phyloP scores from a whole-genome alignment of 2,113 vertebrate species.

The Procapra przewalskii region DNA sequence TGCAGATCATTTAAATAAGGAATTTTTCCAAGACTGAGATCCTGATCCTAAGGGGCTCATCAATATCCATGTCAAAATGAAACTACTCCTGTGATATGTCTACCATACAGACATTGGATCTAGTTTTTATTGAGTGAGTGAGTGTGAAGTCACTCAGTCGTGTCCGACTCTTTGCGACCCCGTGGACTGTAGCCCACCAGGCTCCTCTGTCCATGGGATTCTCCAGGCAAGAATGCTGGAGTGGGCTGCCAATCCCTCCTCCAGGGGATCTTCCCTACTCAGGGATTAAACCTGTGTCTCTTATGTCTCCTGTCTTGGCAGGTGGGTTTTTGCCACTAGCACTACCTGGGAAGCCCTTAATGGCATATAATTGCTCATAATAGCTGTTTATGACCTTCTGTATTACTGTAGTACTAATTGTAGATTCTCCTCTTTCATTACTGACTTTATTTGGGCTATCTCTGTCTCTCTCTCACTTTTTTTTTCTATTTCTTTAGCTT shows the following conservation, averaged over 20 bases:
- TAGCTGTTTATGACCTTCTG: background rate
- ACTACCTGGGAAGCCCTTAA: background rate
- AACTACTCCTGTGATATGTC: background rate
- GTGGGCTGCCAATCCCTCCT: background rate
- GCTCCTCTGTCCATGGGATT: background rate
- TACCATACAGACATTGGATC: background rate
- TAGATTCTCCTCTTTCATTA: background rate
- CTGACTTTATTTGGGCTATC: background rate
- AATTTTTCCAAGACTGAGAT: slow-evolving; percentile 22
- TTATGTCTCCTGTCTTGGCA: background rate
- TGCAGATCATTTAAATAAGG: slow-evolving; percentile 42
- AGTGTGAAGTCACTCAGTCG: too few species aligned
- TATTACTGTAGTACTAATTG: background rate
- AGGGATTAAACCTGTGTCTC: background rate
- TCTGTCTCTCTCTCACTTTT: background rate
- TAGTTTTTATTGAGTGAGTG: slow-evolving; percentile 20
- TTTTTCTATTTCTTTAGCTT: background rate
- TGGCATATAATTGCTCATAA: background rate
- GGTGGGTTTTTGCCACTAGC: background rate
- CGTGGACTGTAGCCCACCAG: too few species aligned
- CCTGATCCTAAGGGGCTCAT: slow-evolving; percentile 12
- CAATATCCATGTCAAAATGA: slow-evolving; percentile 27
- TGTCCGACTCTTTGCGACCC: background rate
- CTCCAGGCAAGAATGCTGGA: background rate
- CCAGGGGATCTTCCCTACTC: background rate